A percentile compares a stretch with the other conserved stretches of the same genome.
Evolutionary conservation across 1,140 invertebrate genomes (phyloP).

Genomic region (Diachasma alloeum): DNA sequence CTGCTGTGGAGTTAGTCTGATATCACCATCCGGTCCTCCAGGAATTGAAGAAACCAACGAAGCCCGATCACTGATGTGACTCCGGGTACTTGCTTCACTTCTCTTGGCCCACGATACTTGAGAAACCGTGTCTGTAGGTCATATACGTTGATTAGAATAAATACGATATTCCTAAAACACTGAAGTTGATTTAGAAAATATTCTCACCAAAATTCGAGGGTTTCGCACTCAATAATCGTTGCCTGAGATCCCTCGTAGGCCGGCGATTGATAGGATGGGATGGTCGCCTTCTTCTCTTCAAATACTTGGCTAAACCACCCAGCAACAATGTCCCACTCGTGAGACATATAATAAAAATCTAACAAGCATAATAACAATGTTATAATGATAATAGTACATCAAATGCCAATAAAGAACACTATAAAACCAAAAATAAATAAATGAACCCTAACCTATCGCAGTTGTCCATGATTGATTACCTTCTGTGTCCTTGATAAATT

Average conservation of each 20-base stretch:
- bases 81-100: constrained; percentile 60
- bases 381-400: constrained; percentile 15
- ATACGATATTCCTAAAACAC: too few species aligned
- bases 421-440: constrained; percentile 8
- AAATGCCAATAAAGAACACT: neutral
- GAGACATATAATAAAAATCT: constrained; percentile 61
- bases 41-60: constrained; percentile 61
- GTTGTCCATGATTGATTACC: constrained; percentile 38
- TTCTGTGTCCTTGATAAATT: constrained; percentile 59
- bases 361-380: constrained; percentile 42
- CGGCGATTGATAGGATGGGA: constrained; percentile 49
- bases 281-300: constrained; percentile 58
- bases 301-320: constrained; percentile 60
- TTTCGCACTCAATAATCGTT: constrained; percentile 54
- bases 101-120: constrained; percentile 62
- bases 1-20: constrained; percentile 61
- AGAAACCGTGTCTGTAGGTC: constrained; percentile 53
- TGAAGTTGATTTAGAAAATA: neutral
- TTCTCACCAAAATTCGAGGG: constrained; percentile 59
- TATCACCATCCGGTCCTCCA: constrained; percentile 55
- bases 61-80: constrained; percentile 59
- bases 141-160: neutral
- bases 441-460: constrained; percentile 21
- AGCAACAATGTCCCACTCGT: constrained; percentile 56
- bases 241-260: constrained; percentile 50